A percentile compares a stretch with the other conserved stretches of the same genome.
Conservation (phyloP, 2,797 vertebrate species). For the Chelon labrosus region DNA sequence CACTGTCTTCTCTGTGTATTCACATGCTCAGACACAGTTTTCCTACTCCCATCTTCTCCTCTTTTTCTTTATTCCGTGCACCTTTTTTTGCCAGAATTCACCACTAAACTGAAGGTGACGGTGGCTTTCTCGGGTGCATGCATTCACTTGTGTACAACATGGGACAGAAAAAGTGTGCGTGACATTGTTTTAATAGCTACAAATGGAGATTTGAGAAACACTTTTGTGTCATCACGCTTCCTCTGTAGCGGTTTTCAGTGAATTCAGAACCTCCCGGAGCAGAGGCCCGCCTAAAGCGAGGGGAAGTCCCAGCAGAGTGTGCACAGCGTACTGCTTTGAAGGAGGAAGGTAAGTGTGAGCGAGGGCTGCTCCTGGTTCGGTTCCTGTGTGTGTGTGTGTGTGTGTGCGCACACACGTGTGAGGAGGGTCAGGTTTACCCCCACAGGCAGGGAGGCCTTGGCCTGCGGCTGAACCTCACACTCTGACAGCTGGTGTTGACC, state of each 20-base stretch:
- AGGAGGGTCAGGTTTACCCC: conserved; percentile 76
- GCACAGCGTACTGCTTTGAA: conserved; percentile 56
- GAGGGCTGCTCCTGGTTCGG: conserved; percentile 55
- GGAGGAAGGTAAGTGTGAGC: conserved; percentile 55
- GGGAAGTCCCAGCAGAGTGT: conserved; percentile 62
- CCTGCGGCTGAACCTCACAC: conserved; percentile 83
- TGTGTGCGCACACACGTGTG: conserved; percentile 41
- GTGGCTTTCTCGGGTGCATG: conserved; percentile 1
- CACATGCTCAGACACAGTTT: conserved; percentile 47
- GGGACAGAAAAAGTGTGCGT: not conserved
- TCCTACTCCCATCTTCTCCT: conserved; percentile 15
- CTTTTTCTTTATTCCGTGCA: conserved; percentile 26
- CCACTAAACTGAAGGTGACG: conserved; percentile 13
- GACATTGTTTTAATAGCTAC: conserved; percentile 15
- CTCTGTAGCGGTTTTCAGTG: conserved; percentile 26
- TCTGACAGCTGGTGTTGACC: conserved; percentile 85
- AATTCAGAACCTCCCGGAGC: conserved; percentile 31
- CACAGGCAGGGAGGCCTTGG: conserved; percentile 77
- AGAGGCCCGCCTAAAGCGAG: conserved; percentile 57
- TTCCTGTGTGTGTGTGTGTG: conserved; percentile 38
- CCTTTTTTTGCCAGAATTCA: conserved; percentile 2
- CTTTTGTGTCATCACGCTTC: conserved; percentile 37
- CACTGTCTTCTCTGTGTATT: conserved; percentile 59
- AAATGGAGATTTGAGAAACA: conserved; percentile 26
- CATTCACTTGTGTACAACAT: conserved; percentile 7